phyloP scores from a whole-genome alignment of 2,113 vertebrate species.

The Hippoglossus stenolepis region DNA sequence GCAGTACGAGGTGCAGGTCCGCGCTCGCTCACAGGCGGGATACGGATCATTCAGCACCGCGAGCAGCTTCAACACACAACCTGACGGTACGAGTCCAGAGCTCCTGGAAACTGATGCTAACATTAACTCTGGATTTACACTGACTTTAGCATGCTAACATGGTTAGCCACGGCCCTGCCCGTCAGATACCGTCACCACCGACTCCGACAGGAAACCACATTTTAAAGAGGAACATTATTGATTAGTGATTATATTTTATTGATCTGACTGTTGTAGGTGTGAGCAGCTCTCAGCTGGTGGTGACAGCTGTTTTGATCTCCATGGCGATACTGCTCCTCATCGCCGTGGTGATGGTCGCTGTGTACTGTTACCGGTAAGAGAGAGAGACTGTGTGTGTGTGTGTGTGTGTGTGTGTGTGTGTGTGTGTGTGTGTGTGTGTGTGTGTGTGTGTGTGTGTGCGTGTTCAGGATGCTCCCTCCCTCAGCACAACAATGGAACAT shows the following conservation, averaged over 20 bases:
- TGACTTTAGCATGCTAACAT: too few species aligned
- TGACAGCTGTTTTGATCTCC: slow-evolving; percentile 79
- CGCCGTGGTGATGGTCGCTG: slow-evolving; percentile 55
- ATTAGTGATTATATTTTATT: not conserved
- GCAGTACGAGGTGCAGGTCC: slow-evolving; percentile 86
- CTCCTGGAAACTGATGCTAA: too few species aligned
- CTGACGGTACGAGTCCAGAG: slow-evolving; percentile 75
- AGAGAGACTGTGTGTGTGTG: not conserved
- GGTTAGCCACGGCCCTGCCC: too few species aligned
- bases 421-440: slow-evolving; percentile 1
- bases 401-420: slow-evolving; percentile 10
- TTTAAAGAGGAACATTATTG: not conserved
- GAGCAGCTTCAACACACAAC: slow-evolving; percentile 79
- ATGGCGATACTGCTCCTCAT: slow-evolving; percentile 81
- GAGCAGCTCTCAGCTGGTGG: slow-evolving; percentile 71
- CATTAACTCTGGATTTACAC: too few species aligned
- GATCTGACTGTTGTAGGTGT: slow-evolving; percentile 11
- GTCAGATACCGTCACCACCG: too few species aligned
- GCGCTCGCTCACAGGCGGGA: slow-evolving; percentile 84
- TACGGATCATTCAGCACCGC: slow-evolving; percentile 84
- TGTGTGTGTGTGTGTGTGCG: slow-evolving; percentile 9
- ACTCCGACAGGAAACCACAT: too few species aligned
- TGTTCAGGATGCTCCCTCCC: slow-evolving; percentile 60
- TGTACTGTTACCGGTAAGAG: slow-evolving; percentile 82
- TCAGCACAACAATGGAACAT: slow-evolving; percentile 48